A percentile compares a stretch with the other conserved stretches of the same genome.
Evolutionary conservation across 2,113 vertebrate species (phyloP).

Genomic region (Peromyscus polionotus): DNA sequence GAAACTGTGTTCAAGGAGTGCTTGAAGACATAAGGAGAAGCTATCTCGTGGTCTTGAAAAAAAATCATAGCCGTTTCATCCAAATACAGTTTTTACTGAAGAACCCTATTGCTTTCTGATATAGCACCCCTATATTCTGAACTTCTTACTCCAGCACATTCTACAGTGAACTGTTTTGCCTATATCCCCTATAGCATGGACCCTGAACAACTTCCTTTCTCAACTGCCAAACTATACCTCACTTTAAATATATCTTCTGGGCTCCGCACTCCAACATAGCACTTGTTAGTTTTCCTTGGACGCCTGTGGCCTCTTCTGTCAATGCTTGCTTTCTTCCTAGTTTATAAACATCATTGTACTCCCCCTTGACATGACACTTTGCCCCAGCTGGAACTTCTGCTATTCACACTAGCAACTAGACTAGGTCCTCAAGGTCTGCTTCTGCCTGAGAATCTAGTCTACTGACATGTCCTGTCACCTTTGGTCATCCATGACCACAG

Average conservation of each 20-base stretch:
- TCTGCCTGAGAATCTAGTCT: not conserved
- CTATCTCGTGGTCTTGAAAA: not conserved
- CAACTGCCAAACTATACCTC: not conserved
- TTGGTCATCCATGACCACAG: not conserved
- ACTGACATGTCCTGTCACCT: not conserved
- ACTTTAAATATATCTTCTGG: constrained; percentile 11
- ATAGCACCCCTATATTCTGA: not conserved
- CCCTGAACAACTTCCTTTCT: not conserved
- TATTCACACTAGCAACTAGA: not conserved
- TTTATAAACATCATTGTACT: not conserved
- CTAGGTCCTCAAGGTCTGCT: not conserved
- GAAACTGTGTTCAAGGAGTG: not conserved
- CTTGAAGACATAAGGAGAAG: not conserved
- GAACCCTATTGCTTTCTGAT: not conserved
- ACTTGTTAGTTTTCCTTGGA: not conserved
- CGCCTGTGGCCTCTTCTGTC: not conserved
- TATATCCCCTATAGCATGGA: not conserved
- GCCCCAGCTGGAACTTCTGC: not conserved
- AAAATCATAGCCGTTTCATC: not conserved
- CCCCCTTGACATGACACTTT: not conserved
- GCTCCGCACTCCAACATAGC: not conserved
- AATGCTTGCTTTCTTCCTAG: not conserved
- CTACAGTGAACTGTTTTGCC: not conserved
- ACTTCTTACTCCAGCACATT: not conserved
- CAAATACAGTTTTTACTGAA: not conserved